Percentiles rank a stretch among this genome's conserved stretches.
phyloP scores from a whole-genome alignment of 2,113 vertebrate genomes.

The Engraulis encrasicolus region DNA sequence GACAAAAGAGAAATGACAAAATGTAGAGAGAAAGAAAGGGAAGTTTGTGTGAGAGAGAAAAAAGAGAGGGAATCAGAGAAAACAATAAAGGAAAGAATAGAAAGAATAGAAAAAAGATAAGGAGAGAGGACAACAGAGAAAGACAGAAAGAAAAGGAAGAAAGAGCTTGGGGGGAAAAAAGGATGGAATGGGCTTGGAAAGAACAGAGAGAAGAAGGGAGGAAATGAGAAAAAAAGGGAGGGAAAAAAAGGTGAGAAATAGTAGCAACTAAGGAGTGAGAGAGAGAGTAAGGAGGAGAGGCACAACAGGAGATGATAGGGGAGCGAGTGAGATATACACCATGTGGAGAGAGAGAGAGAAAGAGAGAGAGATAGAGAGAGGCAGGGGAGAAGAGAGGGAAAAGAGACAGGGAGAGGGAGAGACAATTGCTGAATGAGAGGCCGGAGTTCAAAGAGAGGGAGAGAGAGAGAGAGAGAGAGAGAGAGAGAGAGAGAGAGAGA shows the following conservation, averaged over 20 bases:
- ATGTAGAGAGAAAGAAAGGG: slow-evolving; percentile 37
- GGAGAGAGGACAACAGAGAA: too few species aligned
- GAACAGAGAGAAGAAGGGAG: too few species aligned
- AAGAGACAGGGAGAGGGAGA: neutral
- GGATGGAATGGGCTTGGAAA: too few species aligned
- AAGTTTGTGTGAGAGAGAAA: neutral
- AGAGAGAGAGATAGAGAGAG: slow-evolving; percentile 2
- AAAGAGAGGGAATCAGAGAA: too few species aligned
- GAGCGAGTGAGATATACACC: slow-evolving; percentile 52
- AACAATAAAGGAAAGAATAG: neutral
- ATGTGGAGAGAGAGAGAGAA: slow-evolving; percentile 13
- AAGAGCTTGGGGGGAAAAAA: slow-evolving; percentile 4
- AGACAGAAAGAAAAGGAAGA: too few species aligned
- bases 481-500: slow-evolving; percentile 27
- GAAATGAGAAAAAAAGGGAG: too few species aligned
- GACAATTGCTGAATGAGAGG: too few species aligned
- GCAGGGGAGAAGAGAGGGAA: too few species aligned
- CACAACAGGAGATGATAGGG: slow-evolving; percentile 24
- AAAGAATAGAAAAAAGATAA: slow-evolving; percentile 2
- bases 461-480: slow-evolving; percentile 29
- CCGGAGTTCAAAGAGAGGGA: too few species aligned
- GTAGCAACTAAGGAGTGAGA: neutral
- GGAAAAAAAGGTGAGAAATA: too few species aligned
- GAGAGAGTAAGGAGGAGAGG: slow-evolving; percentile 32
- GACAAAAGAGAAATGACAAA: slow-evolving; percentile 22